Conservation (phyloP, 2,888 invertebrate species). For the Sarcophaga caerulescens region DNA sequence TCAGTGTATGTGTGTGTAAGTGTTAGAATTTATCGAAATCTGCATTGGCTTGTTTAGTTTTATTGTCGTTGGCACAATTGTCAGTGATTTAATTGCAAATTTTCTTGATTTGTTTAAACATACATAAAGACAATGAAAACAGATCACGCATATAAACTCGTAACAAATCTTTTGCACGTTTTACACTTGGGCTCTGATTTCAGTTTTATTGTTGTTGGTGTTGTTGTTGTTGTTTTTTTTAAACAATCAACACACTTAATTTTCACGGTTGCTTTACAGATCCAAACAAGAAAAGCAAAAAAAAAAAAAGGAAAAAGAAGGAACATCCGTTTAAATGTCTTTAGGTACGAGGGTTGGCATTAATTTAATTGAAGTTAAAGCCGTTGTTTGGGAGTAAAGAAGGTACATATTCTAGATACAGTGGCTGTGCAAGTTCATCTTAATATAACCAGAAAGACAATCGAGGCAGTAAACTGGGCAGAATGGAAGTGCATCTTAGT, state of each 20-base stretch:
- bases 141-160: conserved; percentile 67
- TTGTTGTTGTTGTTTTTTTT: conserved; percentile 1
- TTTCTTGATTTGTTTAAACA: conserved; percentile 68
- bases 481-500: no score
- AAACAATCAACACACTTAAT: conserved; percentile 58
- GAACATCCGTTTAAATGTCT: conserved; percentile 26
- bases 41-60: conserved; percentile 16
- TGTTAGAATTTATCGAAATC: no score
- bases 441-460: no score
- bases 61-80: conserved; percentile 33
- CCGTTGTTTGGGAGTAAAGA: no score
- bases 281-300: conserved; percentile 35
- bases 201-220: conserved; percentile 35
- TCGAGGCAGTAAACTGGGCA: no score
- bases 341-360: background rate
- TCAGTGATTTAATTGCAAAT: conserved; percentile 68
- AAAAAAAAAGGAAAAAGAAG: background rate
- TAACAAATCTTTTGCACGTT: conserved; percentile 69
- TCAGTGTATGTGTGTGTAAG: no score
- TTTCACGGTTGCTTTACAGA: conserved; percentile 63
- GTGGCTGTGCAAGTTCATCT: no score
- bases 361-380: background rate
- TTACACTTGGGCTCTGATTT: conserved; percentile 62
- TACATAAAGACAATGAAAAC: conserved; percentile 59
- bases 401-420: no score